Evolutionary conservation across 1,140 invertebrate genomes (phyloP).

Genomic region (Macrotrachela quadricornifera): DNA sequence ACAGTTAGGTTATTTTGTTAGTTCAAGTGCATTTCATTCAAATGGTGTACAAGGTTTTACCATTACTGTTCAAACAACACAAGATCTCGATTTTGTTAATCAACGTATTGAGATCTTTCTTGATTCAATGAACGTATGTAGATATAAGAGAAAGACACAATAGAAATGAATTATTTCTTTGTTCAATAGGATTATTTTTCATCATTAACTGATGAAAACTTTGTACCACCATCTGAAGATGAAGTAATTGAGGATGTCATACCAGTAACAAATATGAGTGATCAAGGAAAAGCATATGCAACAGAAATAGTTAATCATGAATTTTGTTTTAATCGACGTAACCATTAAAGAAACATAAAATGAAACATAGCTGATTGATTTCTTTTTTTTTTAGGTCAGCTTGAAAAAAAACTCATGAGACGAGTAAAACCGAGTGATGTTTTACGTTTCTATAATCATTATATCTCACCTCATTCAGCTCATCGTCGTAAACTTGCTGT

Average conservation of each 20-base stretch:
- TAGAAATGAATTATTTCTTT: no score
- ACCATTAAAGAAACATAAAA: background rate
- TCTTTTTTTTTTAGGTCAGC: conserved; percentile 33
- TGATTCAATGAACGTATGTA: no score
- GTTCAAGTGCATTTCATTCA: conserved; percentile 52
- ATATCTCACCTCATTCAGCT: conserved; percentile 5
- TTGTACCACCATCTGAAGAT: conserved; percentile 55
- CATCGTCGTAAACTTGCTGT: conserved; percentile 36
- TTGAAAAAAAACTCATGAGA: conserved; percentile 58
- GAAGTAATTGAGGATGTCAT: conserved; percentile 55
- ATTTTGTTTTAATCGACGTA: conserved; percentile 67
- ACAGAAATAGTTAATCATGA: conserved; percentile 59
- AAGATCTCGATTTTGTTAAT: conserved; percentile 58
- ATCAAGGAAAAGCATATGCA: conserved; percentile 51
- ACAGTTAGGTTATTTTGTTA: conserved; percentile 81
- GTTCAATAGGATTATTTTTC: conserved; percentile 48
- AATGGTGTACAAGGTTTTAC: conserved; percentile 62
- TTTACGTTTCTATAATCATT: conserved; percentile 51
- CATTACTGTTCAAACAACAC: conserved; percentile 70
- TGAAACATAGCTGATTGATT: background rate
- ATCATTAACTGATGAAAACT: conserved; percentile 58
- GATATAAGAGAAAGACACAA: conserved; percentile 37
- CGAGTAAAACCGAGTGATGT: conserved; percentile 58
- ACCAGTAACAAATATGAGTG: conserved; percentile 61
- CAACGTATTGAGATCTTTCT: conserved; percentile 62